These are phyloP conservation scores for Macquaria australasica DNA, from an alignment of 2,113 vertebrate species.

Conservation along the genomic window DNA sequence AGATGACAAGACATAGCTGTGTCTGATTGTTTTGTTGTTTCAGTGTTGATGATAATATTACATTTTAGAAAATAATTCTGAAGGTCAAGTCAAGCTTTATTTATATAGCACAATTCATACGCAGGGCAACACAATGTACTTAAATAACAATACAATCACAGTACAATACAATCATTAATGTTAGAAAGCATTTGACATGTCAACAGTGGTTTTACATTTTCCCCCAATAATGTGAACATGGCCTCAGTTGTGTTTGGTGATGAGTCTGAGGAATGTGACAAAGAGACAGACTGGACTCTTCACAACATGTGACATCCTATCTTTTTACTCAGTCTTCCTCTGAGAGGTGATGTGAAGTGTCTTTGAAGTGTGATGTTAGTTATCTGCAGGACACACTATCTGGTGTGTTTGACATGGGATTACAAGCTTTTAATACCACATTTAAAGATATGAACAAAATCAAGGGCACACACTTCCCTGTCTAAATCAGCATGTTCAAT, in stretches of 20 bases:
- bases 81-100: no score
- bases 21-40: not conserved
- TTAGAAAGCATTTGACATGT: not conserved
- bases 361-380: conserved; percentile 49
- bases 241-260: conserved; percentile 24
- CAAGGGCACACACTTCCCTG: not conserved
- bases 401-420: conserved; percentile 43
- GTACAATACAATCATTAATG: not conserved
- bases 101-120: no score
- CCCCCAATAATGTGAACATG: not conserved
- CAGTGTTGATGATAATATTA: not conserved
- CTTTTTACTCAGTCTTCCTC: conserved; percentile 20
- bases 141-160: no score
- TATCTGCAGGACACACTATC: conserved; percentile 55
- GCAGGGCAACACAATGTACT: no score
- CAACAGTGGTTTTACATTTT: not conserved
- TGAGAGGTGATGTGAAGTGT: conserved; percentile 42
- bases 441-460: conserved; percentile 17
- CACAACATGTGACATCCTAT: conserved; percentile 46
- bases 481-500: no score
- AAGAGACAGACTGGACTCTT: conserved; percentile 18
- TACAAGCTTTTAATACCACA: conserved; percentile 26
- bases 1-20: not conserved
- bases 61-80: not conserved
- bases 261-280: conserved; percentile 55